These are phyloP conservation scores for Gari tellinella DNA, from an alignment of 2,888 invertebrate species.

Conservation along the genomic window DNA sequence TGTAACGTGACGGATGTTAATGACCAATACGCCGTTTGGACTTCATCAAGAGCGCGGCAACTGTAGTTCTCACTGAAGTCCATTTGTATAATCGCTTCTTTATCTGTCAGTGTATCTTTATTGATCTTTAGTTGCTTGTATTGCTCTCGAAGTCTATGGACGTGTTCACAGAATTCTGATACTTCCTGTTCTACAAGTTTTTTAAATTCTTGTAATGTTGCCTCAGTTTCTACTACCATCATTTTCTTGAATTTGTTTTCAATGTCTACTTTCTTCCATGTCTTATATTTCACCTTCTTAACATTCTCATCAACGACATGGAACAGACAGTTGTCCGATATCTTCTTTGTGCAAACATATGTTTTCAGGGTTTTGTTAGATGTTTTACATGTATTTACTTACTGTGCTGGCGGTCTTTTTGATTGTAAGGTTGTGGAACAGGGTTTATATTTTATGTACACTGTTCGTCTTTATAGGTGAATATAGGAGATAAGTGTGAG, in stretches of 20 bases:
- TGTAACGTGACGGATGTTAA: conserved; percentile 29
- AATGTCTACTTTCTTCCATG: neutral
- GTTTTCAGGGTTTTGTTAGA: too few relatives aligned
- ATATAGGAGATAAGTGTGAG: too few relatives aligned
- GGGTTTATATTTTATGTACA: too few relatives aligned
- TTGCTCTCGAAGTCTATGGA: conserved; percentile 5
- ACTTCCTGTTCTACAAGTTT: neutral
- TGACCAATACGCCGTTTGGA: conserved; percentile 25
- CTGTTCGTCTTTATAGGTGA: too few relatives aligned
- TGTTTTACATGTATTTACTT: too few relatives aligned
- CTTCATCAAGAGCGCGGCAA: conserved; percentile 3
- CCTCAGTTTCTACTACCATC: conserved; percentile 3
- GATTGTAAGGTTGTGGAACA: too few relatives aligned
- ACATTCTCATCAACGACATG: too few relatives aligned
- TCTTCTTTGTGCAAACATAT: too few relatives aligned
- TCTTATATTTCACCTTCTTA: too few relatives aligned
- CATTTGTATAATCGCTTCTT: conserved; percentile 9
- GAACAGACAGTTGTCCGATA: too few relatives aligned
- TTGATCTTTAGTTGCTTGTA: conserved; percentile 1
- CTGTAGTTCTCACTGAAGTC: conserved; percentile 19
- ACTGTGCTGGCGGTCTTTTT: too few relatives aligned
- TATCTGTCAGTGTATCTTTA: conserved; percentile 6
- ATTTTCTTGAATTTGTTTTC: neutral
- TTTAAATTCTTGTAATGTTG: conserved; percentile 1
- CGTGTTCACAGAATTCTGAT: conserved; percentile 11